Evolutionary conservation across 2,888 invertebrate genomes (phyloP).

Genomic region (Drosophila pseudotakahashii): DNA sequence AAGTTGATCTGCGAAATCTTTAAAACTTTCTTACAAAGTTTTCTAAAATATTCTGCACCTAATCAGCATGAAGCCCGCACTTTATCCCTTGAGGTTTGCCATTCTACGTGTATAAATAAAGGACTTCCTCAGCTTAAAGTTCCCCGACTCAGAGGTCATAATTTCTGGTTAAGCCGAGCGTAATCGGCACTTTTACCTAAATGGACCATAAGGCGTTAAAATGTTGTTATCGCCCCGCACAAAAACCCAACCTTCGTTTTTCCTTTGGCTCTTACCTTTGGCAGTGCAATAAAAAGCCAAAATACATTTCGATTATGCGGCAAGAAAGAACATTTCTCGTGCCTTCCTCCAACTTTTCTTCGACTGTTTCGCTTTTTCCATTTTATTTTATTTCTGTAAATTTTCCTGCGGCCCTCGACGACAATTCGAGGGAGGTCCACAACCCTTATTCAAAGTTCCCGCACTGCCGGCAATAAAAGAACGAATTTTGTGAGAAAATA

Average conservation of each 20-base stretch:
- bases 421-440: conserved; percentile 58
- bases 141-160: conserved; percentile 70
- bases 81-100: neutral
- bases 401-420: conserved; percentile 58
- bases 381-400: conserved; percentile 54
- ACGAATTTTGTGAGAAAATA: conserved; percentile 41
- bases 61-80: neutral
- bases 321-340: conserved; percentile 44
- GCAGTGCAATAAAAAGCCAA: conserved; percentile 69
- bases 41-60: neutral
- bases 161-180: conserved; percentile 81
- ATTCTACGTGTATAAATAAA: neutral
- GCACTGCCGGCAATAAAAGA: conserved; percentile 59
- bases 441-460: conserved; percentile 70
- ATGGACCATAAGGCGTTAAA: conserved; percentile 82
- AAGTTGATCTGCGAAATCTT: no score
- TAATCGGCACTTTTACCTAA: conserved; percentile 82
- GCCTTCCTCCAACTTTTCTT: conserved; percentile 18
- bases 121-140: conserved; percentile 16
- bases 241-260: conserved; percentile 2
- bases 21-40: neutral
- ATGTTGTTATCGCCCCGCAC: conserved; percentile 69
- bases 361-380: conserved; percentile 17
- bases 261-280: conserved; percentile 52
- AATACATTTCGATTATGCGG: conserved; percentile 77